Percentiles rank a stretch among this genome's conserved stretches.
Conservation (phyloP, 2,797 vertebrate genomes). For the Craterocephalus amniculus region DNA sequence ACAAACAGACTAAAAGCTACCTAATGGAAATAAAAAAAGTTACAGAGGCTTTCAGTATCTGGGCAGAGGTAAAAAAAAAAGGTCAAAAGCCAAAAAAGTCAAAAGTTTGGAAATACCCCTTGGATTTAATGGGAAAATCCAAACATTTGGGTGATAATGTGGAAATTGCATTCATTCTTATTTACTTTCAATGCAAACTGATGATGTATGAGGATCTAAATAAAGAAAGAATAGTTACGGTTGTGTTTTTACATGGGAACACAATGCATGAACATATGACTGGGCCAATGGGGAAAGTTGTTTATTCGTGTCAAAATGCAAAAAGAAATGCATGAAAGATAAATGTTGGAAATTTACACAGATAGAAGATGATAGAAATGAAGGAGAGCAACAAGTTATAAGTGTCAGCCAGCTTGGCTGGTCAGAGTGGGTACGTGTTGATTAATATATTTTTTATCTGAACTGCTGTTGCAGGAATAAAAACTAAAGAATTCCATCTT, state of each 20-base stretch:
- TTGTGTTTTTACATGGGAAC: too few relatives aligned
- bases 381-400: background rate
- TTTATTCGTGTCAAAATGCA: background rate
- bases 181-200: background rate
- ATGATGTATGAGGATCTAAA: background rate
- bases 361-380: background rate
- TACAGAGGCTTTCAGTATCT: background rate
- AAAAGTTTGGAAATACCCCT: too few relatives aligned
- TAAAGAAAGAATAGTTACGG: too few relatives aligned
- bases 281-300: too few relatives aligned
- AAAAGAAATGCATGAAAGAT: background rate
- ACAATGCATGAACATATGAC: background rate
- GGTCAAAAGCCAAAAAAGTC: too few relatives aligned
- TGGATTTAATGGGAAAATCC: too few relatives aligned
- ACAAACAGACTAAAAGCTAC: background rate
- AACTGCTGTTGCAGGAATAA: background rate
- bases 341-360: background rate
- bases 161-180: background rate
- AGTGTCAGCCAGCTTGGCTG: too few relatives aligned
- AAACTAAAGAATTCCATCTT: background rate
- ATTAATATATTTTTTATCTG: background rate
- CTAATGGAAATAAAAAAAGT: background rate
- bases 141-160: too few relatives aligned
- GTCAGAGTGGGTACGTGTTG: background rate
- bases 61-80: too few relatives aligned